phyloP scores from a whole-genome alignment of 2,888 invertebrate species.

The Palloptera scutellata region DNA sequence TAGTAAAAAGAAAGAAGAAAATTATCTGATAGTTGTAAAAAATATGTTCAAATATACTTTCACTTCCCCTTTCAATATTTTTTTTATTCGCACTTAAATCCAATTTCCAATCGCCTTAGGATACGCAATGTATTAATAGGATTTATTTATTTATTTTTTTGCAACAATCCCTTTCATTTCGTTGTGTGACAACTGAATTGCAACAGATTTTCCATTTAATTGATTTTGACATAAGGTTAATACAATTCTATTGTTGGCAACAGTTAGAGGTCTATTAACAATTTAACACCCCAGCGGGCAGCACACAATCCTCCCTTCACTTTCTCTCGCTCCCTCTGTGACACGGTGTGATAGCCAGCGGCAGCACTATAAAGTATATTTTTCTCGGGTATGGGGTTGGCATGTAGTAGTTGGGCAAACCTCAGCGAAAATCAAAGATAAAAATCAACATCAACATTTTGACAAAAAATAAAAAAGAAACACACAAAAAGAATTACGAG shows the following conservation, averaged over 20 bases:
- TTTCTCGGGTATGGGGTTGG: too few species aligned
- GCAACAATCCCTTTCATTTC: too few species aligned
- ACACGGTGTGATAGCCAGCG: too few species aligned
- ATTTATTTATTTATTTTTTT: background rate
- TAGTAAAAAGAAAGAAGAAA: too few species aligned
- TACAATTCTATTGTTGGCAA: constrained; percentile 44
- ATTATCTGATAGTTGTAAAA: too few species aligned
- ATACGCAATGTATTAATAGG: background rate
- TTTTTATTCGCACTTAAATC: background rate
- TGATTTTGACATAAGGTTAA: constrained; percentile 54
- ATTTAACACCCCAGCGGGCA: constrained; percentile 51
- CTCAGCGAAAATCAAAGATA: too few species aligned
- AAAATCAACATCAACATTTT: too few species aligned
- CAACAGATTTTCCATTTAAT: constrained; percentile 50
- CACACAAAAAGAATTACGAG: constrained; percentile 29
- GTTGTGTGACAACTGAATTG: constrained; percentile 37
- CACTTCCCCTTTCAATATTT: background rate
- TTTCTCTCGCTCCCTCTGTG: too few species aligned
- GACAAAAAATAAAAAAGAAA: background rate
- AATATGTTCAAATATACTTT: too few species aligned
- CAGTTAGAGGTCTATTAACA: constrained; percentile 40
- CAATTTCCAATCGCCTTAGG: constrained; percentile 11
- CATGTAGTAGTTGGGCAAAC: too few species aligned
- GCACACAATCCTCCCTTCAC: constrained; percentile 10
- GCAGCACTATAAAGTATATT: too few species aligned